Evolutionary conservation across 2,113 vertebrate genomes (phyloP).

Genomic region (Kryptolebias marmoratus): DNA sequence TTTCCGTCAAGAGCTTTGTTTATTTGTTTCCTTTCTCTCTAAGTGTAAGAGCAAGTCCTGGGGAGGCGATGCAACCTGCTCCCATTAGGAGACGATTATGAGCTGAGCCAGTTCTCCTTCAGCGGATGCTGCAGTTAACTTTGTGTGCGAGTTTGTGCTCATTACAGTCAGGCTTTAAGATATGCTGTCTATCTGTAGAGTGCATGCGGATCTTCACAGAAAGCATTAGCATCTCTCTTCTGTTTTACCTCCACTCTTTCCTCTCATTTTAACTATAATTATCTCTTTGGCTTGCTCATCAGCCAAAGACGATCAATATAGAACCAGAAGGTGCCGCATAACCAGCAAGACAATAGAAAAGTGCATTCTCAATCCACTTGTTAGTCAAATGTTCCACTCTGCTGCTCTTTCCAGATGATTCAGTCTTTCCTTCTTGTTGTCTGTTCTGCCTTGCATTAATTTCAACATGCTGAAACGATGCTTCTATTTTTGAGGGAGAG

Average conservation of each 20-base stretch:
- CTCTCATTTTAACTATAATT: conserved; percentile 23
- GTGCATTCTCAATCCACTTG: conserved; percentile 72
- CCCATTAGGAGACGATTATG: conserved; percentile 63
- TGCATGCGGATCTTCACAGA: conserved; percentile 23
- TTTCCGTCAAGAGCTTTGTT: conserved; percentile 26
- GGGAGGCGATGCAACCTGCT: conserved; percentile 47
- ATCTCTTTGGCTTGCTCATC: conserved; percentile 55
- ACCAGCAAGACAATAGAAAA: conserved; percentile 61
- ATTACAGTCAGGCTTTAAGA: conserved; percentile 47
- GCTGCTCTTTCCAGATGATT: conserved; percentile 51
- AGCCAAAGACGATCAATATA: conserved; percentile 68
- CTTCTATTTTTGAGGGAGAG: conserved; percentile 14
- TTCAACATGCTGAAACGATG: conserved; percentile 36
- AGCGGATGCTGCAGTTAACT: conserved; percentile 54
- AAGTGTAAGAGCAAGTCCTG: conserved; percentile 14
- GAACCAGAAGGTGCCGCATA: conserved; percentile 44
- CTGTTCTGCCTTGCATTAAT: conserved; percentile 25
- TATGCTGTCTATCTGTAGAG: conserved; percentile 45
- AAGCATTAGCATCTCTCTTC: conserved; percentile 22
- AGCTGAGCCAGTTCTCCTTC: conserved; percentile 54
- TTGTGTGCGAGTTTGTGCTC: conserved; percentile 32
- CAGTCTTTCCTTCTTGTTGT: conserved; percentile 36
- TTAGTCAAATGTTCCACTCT: conserved; percentile 71
- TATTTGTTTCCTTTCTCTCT: conserved; percentile 45
- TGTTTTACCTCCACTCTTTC: background rate